A percentile compares a stretch with the other conserved stretches of the same genome.
Conservation (phyloP, 2,888 invertebrate species). For the Orgyia antiqua region DNA sequence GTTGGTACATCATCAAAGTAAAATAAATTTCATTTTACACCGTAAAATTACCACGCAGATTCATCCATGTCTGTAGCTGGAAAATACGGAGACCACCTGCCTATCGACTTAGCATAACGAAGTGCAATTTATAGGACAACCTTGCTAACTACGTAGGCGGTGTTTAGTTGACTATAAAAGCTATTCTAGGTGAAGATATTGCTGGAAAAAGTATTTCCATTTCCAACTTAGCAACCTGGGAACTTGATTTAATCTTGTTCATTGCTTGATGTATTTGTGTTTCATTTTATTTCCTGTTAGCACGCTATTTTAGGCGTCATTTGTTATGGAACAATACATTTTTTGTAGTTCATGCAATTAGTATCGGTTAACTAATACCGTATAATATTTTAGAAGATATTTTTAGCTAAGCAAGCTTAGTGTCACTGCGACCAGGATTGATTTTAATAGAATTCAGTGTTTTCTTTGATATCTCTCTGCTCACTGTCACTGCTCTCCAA, state of each 20-base stretch:
- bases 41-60: conserved; percentile 16
- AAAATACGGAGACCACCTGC: conserved; percentile 54
- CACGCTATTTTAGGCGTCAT: conserved; percentile 1
- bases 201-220: conserved; percentile 17
- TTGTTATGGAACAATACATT: not conserved
- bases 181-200: conserved; percentile 13
- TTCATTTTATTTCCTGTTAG: not conserved
- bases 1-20: too few relatives aligned
- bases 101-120: conserved; percentile 59
- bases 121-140: conserved; percentile 60
- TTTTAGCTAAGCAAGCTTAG: too few relatives aligned
- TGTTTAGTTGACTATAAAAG: conserved; percentile 23
- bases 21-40: too few relatives aligned
- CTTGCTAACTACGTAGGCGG: conserved; percentile 30
- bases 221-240: conserved; percentile 11
- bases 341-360: not conserved
- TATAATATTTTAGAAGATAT: too few relatives aligned
- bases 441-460: too few relatives aligned
- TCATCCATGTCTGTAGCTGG: conserved; percentile 27
- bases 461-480: too few relatives aligned
- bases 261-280: conserved; percentile 12
- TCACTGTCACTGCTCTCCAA: too few relatives aligned
- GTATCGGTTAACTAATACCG: too few relatives aligned
- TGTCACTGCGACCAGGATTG: too few relatives aligned
- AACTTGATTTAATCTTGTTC: conserved; percentile 12